Conservation (phyloP, 2,113 vertebrate genomes). For the Poeciliopsis turrubarensis region DNA sequence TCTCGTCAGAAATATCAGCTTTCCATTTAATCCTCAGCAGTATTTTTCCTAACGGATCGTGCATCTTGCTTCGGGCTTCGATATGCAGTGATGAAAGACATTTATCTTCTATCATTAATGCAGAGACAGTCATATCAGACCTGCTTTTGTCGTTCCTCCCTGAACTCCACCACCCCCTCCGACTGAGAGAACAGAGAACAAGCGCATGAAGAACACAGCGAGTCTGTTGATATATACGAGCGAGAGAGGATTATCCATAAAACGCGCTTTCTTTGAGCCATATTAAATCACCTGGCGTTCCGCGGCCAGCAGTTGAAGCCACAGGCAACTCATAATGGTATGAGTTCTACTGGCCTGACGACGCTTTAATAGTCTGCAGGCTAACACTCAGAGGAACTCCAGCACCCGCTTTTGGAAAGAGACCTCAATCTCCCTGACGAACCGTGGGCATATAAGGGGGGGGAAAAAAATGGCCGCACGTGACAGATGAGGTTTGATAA, state of each 20-base stretch:
- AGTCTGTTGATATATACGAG: slow-evolving; percentile 23
- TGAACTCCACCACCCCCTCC: not conserved
- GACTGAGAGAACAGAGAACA: slow-evolving; percentile 15
- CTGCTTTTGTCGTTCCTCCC: slow-evolving; percentile 3
- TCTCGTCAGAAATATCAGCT: not conserved
- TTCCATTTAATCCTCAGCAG: not conserved
- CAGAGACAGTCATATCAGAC: slow-evolving; percentile 1
- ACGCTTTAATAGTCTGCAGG: slow-evolving; percentile 66
- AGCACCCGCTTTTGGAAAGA: slow-evolving; percentile 27
- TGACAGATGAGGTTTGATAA: slow-evolving; percentile 25
- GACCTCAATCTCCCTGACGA: slow-evolving; percentile 31
- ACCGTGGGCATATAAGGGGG: slow-evolving; percentile 19
- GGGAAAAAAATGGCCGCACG: slow-evolving; percentile 13
- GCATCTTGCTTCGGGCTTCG: not conserved
- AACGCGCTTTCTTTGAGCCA: slow-evolving; percentile 38
- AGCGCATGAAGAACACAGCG: slow-evolving; percentile 36
- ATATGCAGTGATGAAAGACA: not conserved
- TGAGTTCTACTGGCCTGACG: slow-evolving; percentile 46
- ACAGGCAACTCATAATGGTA: slow-evolving; percentile 55
- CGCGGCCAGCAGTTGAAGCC: slow-evolving; percentile 51
- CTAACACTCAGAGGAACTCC: slow-evolving; percentile 58
- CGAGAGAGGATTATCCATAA: slow-evolving; percentile 54
- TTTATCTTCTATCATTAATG: not conserved
- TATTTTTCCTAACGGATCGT: not conserved
- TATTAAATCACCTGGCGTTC: slow-evolving; percentile 71